phyloP scores from a whole-genome alignment of 2,888 invertebrate species.

The Synergus laeviventris region DNA sequence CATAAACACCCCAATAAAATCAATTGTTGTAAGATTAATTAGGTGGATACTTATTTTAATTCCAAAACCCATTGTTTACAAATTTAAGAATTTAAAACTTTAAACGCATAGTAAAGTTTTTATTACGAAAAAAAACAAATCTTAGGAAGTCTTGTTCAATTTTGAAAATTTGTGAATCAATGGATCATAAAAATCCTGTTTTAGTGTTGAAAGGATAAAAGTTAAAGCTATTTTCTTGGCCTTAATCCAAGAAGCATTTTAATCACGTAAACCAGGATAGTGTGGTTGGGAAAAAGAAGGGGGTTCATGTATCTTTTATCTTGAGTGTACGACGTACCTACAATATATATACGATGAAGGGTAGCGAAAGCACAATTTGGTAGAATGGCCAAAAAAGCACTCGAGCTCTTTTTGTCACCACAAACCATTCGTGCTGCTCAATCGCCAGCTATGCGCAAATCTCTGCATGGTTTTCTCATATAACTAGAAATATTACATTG shows the following conservation, averaged over 20 bases:
- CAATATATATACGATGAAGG: slow-evolving; percentile 11
- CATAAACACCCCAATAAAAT: too few relatives aligned
- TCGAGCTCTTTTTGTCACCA: slow-evolving; percentile 23
- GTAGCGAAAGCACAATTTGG: slow-evolving; percentile 33
- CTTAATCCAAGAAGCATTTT: slow-evolving; percentile 48
- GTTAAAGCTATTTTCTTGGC: slow-evolving; percentile 48
- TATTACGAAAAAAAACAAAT: neutral
- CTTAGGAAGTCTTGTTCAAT: neutral
- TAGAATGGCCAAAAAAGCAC: slow-evolving; percentile 33
- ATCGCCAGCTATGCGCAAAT: slow-evolving; percentile 26
- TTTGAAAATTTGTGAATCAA: neutral
- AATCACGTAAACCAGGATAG: slow-evolving; percentile 49
- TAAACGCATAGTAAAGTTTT: neutral
- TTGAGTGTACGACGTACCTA: slow-evolving; percentile 12
- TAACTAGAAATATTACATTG: neutral
- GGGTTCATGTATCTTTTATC: slow-evolving; percentile 49
- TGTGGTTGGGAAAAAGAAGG: slow-evolving; percentile 38
- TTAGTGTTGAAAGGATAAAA: slow-evolving; percentile 40
- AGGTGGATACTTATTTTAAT: neutral
- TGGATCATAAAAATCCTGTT: neutral
- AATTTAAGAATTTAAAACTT: neutral
- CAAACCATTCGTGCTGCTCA: slow-evolving; percentile 2
- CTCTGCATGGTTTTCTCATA: slow-evolving; percentile 3
- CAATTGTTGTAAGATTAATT: neutral
- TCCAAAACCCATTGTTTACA: neutral